These are phyloP conservation scores for Panthera tigris DNA, from an alignment of 2,113 vertebrate genomes.

Conservation along the genomic window DNA sequence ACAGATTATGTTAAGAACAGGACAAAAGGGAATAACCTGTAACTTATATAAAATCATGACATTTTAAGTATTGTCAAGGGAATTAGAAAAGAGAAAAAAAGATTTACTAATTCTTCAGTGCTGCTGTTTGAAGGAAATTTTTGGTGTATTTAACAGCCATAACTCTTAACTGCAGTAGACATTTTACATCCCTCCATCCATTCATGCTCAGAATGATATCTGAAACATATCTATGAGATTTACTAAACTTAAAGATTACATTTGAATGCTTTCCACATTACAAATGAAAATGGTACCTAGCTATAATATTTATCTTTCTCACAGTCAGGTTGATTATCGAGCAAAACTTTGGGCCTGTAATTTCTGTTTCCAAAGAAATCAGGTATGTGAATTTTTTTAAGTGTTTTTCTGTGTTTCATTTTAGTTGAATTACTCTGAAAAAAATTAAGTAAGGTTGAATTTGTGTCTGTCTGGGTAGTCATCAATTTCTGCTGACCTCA, in stretches of 20 bases:
- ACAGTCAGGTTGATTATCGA: conserved; percentile 96
- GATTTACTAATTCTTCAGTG: not conserved
- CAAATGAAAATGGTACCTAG: conserved; percentile 23
- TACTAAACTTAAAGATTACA: conserved; percentile 19
- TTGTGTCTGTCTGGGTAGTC: not conserved
- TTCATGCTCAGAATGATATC: not conserved
- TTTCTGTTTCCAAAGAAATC: conserved; percentile 99
- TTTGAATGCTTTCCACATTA: conserved; percentile 35
- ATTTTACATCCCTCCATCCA: not conserved
- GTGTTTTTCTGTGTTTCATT: not conserved
- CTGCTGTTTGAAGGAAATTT: not conserved
- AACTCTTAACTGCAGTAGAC: not conserved
- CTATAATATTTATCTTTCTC: conserved; percentile 62
- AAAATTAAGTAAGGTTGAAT: not conserved
- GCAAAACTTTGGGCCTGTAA: conserved; percentile 99
- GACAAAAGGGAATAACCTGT: not conserved
- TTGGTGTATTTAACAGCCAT: not conserved
- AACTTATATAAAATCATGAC: not conserved
- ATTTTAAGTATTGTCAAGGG: conserved; percentile 18
- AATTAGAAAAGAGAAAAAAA: not conserved
- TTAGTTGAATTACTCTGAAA: not conserved
- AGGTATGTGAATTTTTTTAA: conserved; percentile 84
- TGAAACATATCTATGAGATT: not conserved
- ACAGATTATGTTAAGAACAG: not conserved
- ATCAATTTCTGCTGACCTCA: conserved; percentile 7